These are phyloP conservation scores for Heliothis subflexa DNA, from an alignment of 1,140 invertebrate species.

Conservation along the genomic window DNA sequence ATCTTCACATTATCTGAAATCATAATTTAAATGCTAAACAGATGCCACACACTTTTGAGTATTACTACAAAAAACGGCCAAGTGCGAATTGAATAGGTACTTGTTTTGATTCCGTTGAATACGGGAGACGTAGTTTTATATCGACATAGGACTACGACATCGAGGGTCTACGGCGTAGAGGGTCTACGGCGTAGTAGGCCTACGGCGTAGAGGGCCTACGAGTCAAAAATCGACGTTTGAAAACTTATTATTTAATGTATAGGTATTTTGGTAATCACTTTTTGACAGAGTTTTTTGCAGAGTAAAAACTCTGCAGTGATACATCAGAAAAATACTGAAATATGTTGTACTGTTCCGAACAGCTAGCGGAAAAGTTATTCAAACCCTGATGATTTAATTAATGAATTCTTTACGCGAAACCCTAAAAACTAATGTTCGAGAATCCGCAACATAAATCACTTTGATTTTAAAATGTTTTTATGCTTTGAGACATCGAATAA, in stretches of 20 bases:
- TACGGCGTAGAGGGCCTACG: background rate
- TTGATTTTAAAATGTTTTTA: slow-evolving; percentile 33
- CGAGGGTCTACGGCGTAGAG: slow-evolving; percentile 2
- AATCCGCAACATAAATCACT: slow-evolving; percentile 27
- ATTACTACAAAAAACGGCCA: slow-evolving; percentile 5
- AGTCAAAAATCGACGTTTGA: no score
- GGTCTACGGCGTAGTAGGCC: background rate
- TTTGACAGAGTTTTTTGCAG: no score
- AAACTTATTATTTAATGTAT: no score
- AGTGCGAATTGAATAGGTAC: background rate
- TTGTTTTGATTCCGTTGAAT: background rate
- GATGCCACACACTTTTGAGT: slow-evolving; percentile 4
- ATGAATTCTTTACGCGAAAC: background rate
- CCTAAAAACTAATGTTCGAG: slow-evolving; percentile 11
- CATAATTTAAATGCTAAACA: slow-evolving; percentile 37
- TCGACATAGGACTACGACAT: background rate
- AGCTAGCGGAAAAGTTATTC: background rate
- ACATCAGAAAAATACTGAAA: no score
- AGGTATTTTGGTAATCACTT: no score
- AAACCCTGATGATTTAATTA: background rate
- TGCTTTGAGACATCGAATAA: slow-evolving; percentile 22
- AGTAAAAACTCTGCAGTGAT: no score
- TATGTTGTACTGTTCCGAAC: background rate
- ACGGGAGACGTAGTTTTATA: background rate
- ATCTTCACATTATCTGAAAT: slow-evolving; percentile 27